Evolutionary conservation across 2,113 vertebrate species (phyloP), one percentile per base, ranked within the genome.

Genomic region (Chauna torquata): DNA sequence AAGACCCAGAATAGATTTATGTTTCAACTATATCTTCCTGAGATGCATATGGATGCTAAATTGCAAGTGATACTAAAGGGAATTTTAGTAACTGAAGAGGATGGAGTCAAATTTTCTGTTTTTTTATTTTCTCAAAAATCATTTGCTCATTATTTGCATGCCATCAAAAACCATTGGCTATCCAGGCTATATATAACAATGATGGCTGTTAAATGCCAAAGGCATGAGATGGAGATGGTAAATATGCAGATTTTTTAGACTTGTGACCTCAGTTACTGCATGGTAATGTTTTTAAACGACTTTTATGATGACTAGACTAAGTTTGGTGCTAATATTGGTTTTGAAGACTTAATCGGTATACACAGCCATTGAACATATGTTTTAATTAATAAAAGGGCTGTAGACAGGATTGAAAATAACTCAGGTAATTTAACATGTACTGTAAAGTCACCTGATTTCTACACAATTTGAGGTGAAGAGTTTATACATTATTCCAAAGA

Each of bases 1-100:
- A 94, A 95, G 92, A 96, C 96, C 94, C 90, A 97, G 92, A 94
- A 97, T 91, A 97, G 94, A 96, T 97, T 96, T 96, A 97, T 94
- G 87, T 79, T 97, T 97, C 95, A 95, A 96, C 92, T 96, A n/a
- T 92, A 93, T 94, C 89, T 90, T 96, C 85, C 94, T 82, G 91
- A 91, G 93, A 96, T 94, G 95, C 95, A 97, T 94, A 96, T 96
- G 96, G 96, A 97, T 96, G 86, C 91, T 90, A 96, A 96, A 96
- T 68, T 93, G 86, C 62, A 71, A 96, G 96, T 57, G 87, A 97
- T 96, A 95, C 92, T 92, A 96, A 97, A 92, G 88, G 94, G 82
- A 88, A 80, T 89, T 86, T 97, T 93, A 87, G 89, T 44, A 92
- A 92, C 86, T 91, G 75, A 74, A 96, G 75, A 62, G 81, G 82